Conservation (phyloP, 2,113 vertebrate genomes). For the Peucedramus taeniatus region DNA sequence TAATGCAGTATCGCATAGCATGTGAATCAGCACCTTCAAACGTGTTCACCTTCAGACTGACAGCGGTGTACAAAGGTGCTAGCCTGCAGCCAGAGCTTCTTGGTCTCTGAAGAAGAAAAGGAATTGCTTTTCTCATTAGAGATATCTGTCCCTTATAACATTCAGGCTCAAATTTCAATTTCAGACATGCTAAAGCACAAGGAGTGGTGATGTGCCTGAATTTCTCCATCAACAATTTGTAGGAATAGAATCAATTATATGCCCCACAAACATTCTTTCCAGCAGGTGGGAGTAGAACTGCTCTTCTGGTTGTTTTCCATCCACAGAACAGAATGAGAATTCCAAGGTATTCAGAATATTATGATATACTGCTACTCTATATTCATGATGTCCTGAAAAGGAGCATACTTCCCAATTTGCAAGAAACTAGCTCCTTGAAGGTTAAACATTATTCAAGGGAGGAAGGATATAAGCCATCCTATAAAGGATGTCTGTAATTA, state of each 20-base stretch:
- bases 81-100: neutral
- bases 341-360: neutral
- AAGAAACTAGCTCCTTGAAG: neutral
- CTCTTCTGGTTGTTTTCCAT: neutral
- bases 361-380: neutral
- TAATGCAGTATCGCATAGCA: neutral
- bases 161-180: neutral
- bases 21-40: constrained; percentile 3
- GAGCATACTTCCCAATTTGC: neutral
- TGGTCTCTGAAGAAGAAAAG: neutral
- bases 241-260: neutral
- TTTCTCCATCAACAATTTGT: neutral
- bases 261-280: neutral
- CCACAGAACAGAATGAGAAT: neutral
- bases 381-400: neutral
- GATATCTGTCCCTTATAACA: neutral
- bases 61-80: neutral
- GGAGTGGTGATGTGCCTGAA: neutral
- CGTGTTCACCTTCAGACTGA: neutral
- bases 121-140: neutral
- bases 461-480: neutral
- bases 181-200: neutral
- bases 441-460: neutral
- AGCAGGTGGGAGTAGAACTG: neutral
- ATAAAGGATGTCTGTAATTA: constrained; percentile 20